Base-by-base conservation (phyloP, 2,888 invertebrate species). In the Amphimallon solstitiale region DNA sequence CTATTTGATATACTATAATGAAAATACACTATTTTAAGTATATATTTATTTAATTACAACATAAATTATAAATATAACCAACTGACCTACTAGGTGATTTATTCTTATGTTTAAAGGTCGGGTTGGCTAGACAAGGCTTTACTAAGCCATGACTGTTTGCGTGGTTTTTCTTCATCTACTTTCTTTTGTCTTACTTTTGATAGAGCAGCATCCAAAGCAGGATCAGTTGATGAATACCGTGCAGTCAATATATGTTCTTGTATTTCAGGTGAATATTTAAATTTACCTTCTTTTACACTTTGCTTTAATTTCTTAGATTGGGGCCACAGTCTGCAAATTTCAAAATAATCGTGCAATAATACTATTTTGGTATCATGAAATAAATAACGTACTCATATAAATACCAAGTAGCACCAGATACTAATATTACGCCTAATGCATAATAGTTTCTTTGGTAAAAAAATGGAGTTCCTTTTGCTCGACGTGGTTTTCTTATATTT, bases 381-480 rank as follows among this genome's bases (percentile, higher is more conserved):
- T 59, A 29, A 7, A 12, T 35, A 35, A 82, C 85, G 82, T 82
- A 88, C 88, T 86, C 86, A 63, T 84, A 86, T 66, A 84, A 69
- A 12, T 77, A 70, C 69, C 86, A 87, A 65, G 72, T 76, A 45
- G 84, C 7, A 54, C 83, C 73, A 66, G 85, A 85, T 66, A 84
- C 49, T 35, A 80, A 79, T 68, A 90, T 43, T 6, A 84, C 67
- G 23, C 84, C 85, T 15, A 82, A 72, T 9, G 85, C 86, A 70
- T 86, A 82, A 66, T 83, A 81, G 79, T 89, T 88, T 69, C 89
- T 82, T 66, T 85, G 83, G 68, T 74, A 77, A 70, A 83, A 86
- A 52, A 89, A 86, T 46, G 90, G 90, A 45, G 90, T 90, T 72
- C 90, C 90, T 79, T 84, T 85, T 67, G 88, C 80, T 82, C 86